phyloP scores from a whole-genome alignment of 2,888 invertebrate species.

The Apotomis turbidana region DNA sequence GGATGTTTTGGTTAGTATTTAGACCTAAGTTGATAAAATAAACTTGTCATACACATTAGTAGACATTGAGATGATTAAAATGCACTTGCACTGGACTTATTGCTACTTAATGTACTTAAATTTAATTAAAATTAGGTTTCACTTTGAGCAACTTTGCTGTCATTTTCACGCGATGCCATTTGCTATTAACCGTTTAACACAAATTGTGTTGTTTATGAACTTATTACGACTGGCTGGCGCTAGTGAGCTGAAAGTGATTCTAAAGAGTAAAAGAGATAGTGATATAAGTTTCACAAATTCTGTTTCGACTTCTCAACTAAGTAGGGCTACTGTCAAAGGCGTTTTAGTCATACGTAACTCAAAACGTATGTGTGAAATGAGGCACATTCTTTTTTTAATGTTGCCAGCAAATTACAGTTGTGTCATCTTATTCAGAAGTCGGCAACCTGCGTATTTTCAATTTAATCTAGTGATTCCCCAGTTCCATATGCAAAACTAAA shows the following conservation, averaged over 20 bases:
- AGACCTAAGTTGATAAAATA: slow-evolving; percentile 15
- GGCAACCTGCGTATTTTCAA: no score
- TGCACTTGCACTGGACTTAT: slow-evolving; percentile 19
- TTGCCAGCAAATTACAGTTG: neutral
- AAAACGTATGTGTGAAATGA: neutral
- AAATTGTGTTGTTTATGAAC: slow-evolving; percentile 12
- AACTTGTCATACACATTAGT: slow-evolving; percentile 8
- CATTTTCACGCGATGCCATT: slow-evolving; percentile 66
- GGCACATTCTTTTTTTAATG: neutral
- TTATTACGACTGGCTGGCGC: slow-evolving; percentile 12
- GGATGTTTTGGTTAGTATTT: slow-evolving; percentile 46
- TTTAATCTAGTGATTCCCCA: no score
- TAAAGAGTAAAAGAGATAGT: slow-evolving; percentile 13
- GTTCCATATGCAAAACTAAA: no score
- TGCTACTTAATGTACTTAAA: slow-evolving; percentile 28
- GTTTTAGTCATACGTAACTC: slow-evolving; percentile 1
- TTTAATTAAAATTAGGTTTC: slow-evolving; percentile 38
- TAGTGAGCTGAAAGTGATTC: neutral
- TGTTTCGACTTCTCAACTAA: neutral
- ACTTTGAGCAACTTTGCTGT: slow-evolving; percentile 52
- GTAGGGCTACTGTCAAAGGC: neutral
- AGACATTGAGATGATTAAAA: neutral
- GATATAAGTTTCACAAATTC: neutral
- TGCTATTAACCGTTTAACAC: slow-evolving; percentile 52
- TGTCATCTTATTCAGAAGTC: neutral